Conservation (phyloP, 1,140 invertebrate species). For the Drosophila burlai region DNA sequence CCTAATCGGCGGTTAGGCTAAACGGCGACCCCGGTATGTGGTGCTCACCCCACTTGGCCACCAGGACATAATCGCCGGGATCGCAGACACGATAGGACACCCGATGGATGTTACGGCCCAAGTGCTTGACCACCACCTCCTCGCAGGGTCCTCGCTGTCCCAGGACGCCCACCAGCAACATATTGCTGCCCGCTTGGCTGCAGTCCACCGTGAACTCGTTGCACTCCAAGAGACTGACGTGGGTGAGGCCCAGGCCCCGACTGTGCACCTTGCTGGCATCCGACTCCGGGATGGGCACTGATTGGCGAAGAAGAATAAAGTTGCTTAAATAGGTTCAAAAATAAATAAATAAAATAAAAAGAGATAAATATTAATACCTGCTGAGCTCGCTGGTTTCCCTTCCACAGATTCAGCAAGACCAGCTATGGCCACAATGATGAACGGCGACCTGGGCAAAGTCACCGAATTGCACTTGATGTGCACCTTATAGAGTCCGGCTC, state of each 20-base stretch:
- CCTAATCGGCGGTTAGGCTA: slow-evolving; percentile 87
- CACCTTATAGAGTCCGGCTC: slow-evolving; percentile 95
- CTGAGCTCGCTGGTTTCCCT: neutral
- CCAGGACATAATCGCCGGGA: slow-evolving; percentile 93
- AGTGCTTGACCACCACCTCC: slow-evolving; percentile 94
- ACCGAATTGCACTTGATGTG: slow-evolving; percentile 95
- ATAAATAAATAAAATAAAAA: too few relatives aligned
- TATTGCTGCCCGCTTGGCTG: slow-evolving; percentile 93
- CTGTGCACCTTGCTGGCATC: slow-evolving; percentile 92
- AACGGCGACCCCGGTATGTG: slow-evolving; percentile 96
- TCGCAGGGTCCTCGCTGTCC: slow-evolving; percentile 95
- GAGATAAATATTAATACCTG: slow-evolving; percentile 5
- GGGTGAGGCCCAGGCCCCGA: slow-evolving; percentile 94
- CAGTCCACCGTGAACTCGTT: slow-evolving; percentile 94
- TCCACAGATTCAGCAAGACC: slow-evolving; percentile 87
- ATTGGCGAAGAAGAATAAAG: neutral
- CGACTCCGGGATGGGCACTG: slow-evolving; percentile 90
- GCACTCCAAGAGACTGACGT: slow-evolving; percentile 92
- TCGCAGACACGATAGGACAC: slow-evolving; percentile 91
- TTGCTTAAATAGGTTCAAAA: neutral
- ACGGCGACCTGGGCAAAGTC: slow-evolving; percentile 94
- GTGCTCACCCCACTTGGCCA: slow-evolving; percentile 96
- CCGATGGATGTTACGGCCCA: slow-evolving; percentile 92
- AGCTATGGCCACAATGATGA: slow-evolving; percentile 89
- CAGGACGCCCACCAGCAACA: slow-evolving; percentile 94